Percentiles rank a stretch among this genome's conserved stretches.
Evolutionary conservation across 2,797 vertebrate species (phyloP).

Genomic region (Tragopan temminckii): DNA sequence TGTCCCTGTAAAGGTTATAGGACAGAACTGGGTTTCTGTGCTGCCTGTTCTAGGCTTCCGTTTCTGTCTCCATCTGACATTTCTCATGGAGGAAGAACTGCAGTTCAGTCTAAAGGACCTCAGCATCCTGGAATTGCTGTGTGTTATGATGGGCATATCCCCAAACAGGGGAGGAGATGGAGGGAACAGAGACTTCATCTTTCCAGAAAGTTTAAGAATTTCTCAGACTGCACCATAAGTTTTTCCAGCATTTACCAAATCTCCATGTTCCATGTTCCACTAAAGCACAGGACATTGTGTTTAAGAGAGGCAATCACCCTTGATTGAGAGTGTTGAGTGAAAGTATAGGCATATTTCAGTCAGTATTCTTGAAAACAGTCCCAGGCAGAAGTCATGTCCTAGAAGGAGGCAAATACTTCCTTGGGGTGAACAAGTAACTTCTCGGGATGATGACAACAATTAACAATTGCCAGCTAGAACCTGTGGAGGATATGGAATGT

Average conservation of each 20-base stretch:
- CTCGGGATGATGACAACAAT: background rate
- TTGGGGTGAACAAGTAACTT: background rate
- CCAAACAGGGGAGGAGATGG: background rate
- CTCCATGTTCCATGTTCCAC: background rate
- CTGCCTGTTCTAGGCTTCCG: background rate
- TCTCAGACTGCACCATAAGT: background rate
- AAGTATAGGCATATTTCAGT: background rate
- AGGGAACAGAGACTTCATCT: background rate
- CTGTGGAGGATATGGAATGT: background rate
- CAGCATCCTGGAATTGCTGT: background rate
- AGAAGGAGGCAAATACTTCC: background rate
- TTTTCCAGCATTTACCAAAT: background rate
- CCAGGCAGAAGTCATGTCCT: background rate
- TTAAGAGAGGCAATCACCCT: background rate
- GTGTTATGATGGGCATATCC: background rate
- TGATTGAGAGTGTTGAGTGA: background rate
- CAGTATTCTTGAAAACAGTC: background rate
- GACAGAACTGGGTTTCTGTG: background rate
- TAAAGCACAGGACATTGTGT: background rate
- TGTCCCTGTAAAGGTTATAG: background rate
- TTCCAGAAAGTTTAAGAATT: background rate
- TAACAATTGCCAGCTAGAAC: background rate
- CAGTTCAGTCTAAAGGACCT: background rate
- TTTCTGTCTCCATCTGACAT: background rate
- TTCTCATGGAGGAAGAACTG: fast-evolving